These are phyloP conservation scores for Schizopygopsis malacanthus DNA, from an alignment of 2,797 vertebrate genomes.

Conservation along the genomic window DNA sequence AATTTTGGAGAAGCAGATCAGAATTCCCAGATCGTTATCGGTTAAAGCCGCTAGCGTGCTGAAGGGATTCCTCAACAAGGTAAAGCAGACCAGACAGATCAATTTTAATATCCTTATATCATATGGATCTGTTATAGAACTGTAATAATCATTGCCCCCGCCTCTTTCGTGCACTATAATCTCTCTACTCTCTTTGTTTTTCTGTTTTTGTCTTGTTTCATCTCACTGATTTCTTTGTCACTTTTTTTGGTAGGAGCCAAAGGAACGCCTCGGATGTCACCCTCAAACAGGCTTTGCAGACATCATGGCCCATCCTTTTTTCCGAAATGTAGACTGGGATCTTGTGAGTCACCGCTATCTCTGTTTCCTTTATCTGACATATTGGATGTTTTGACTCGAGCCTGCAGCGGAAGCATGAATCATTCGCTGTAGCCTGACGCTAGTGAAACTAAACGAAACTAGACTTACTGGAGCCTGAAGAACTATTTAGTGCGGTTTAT, in stretches of 20 bases:
- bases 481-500: slow-evolving; percentile 28
- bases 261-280: slow-evolving; percentile 96
- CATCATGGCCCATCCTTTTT: slow-evolving; percentile 97
- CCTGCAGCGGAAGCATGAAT: slow-evolving; percentile 9
- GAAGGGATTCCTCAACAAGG: slow-evolving; percentile 99
- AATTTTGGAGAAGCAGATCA: slow-evolving; percentile 98
- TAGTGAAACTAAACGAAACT: slow-evolving; percentile 31
- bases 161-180: slow-evolving; percentile 30
- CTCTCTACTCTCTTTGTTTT: slow-evolving; percentile 55
- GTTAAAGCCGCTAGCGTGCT: slow-evolving; percentile 98
- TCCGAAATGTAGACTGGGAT: slow-evolving; percentile 97
- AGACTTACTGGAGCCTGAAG: slow-evolving; percentile 31
- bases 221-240: slow-evolving; percentile 21
- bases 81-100: slow-evolving; percentile 65
- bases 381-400: slow-evolving; percentile 35
- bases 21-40: slow-evolving; percentile 96
- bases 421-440: slow-evolving; percentile 24
- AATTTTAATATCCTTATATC: slow-evolving; percentile 13
- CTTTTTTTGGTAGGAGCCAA: slow-evolving; percentile 85
- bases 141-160: slow-evolving; percentile 17
- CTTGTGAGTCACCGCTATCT: slow-evolving; percentile 81
- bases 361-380: slow-evolving; percentile 31
- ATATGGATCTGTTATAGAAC: slow-evolving; percentile 34
- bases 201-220: slow-evolving; percentile 39
- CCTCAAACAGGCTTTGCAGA: slow-evolving; percentile 98